A percentile compares a stretch with the other conserved stretches of the same genome.
phyloP scores from a whole-genome alignment of 2,113 vertebrate species.

The Ovis canadensis region DNA sequence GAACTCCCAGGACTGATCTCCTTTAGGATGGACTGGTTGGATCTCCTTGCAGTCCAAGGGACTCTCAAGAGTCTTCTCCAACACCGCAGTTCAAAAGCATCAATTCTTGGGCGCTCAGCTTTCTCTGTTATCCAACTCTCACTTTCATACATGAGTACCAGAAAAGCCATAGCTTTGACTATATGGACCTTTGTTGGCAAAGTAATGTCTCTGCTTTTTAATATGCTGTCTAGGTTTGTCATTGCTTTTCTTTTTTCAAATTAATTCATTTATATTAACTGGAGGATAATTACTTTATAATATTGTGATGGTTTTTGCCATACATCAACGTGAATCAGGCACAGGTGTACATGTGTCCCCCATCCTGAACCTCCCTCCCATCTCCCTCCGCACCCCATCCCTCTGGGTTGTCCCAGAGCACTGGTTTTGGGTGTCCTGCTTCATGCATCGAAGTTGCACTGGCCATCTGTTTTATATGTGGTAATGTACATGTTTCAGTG shows the following conservation, averaged over 20 bases:
- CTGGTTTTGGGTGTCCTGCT: neutral
- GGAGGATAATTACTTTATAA: neutral
- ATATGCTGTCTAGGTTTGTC: neutral
- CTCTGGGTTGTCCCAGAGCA: neutral
- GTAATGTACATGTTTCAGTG: neutral
- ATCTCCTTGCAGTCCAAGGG: no score
- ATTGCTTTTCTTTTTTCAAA: neutral
- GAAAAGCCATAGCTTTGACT: no score
- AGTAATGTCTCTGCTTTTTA: neutral
- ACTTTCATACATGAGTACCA: no score
- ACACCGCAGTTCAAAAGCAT: no score
- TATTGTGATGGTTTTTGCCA: neutral
- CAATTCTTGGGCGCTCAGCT: rapidly evolving
- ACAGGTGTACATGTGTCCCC: neutral
- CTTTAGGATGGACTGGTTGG: no score
- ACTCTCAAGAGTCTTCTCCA: no score
- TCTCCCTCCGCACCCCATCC: neutral
- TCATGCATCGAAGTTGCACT: neutral
- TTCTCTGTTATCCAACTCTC: no score
- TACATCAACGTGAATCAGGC: neutral
- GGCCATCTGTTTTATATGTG: neutral
- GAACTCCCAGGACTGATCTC: no score
- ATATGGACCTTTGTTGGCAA: neutral
- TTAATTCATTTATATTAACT: neutral
- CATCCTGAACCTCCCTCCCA: neutral